phyloP scores from a whole-genome alignment of 2,888 invertebrate species.

The Sympetrum striolatum region DNA sequence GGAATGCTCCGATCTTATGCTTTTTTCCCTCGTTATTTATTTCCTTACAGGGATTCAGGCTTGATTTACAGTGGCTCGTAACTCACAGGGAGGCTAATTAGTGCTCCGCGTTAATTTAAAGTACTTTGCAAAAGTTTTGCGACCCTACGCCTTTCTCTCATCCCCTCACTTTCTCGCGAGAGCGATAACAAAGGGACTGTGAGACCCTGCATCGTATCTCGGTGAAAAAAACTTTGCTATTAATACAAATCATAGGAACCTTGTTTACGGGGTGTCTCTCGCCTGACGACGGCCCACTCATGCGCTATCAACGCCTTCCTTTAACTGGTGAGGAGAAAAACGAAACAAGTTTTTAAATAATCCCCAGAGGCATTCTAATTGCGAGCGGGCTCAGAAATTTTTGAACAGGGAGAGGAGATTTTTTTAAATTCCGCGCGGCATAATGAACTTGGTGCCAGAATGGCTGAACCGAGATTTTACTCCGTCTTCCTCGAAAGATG shows the following conservation, averaged over 20 bases:
- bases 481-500: too few relatives aligned
- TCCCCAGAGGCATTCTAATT: background rate
- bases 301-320: background rate
- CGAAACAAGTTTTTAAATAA: background rate
- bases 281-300: background rate
- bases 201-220: too few relatives aligned
- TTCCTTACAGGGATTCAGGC: background rate
- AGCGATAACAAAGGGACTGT: background rate
- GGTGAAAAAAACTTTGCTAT: too few relatives aligned
- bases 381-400: background rate
- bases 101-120: conserved; percentile 33
- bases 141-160: background rate
- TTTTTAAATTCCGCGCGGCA: background rate
- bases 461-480: background rate
- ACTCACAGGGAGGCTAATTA: conserved; percentile 36
- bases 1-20: background rate
- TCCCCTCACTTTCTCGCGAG: background rate
- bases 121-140: background rate
- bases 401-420: background rate
- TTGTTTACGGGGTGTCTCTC: too few relatives aligned
- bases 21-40: background rate
- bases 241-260: too few relatives aligned
- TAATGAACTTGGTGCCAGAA: background rate
- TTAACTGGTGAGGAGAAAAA: background rate
- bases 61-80: conserved; percentile 29